A percentile compares a stretch with the other conserved stretches of the same genome.
Conservation (phyloP, 2,113 vertebrate species). For the Leptosomus discolor region DNA sequence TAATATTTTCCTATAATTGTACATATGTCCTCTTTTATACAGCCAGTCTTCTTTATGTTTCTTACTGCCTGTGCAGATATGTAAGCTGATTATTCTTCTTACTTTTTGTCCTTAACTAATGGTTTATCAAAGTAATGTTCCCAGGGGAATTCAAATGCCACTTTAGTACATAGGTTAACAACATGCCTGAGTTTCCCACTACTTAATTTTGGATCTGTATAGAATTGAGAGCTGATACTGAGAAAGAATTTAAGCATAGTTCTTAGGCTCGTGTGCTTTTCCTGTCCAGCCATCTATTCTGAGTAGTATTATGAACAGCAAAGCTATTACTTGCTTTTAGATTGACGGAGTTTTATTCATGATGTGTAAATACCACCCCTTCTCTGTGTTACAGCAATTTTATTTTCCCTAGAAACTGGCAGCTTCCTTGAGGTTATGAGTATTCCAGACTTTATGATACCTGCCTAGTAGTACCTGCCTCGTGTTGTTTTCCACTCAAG, state of each 20-base stretch:
- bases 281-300: background rate
- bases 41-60: background rate
- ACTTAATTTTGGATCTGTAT: background rate
- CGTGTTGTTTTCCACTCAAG: background rate
- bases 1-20: background rate
- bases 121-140: background rate
- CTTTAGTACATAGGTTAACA: background rate
- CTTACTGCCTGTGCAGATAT: background rate
- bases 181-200: background rate
- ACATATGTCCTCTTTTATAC: background rate
- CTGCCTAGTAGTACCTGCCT: background rate
- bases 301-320: background rate
- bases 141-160: background rate
- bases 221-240: background rate
- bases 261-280: background rate
- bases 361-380: background rate
- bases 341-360: background rate
- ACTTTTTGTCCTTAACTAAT: background rate
- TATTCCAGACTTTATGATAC: background rate
- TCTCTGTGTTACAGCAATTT: background rate
- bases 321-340: background rate
- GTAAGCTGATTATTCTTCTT: background rate
- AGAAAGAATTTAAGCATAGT: background rate
- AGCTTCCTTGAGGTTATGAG: background rate
- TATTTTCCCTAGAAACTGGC: background rate